These are phyloP conservation scores for Eurosta solidaginis DNA, from an alignment of 1,140 invertebrate genomes.

Conservation along the genomic window DNA sequence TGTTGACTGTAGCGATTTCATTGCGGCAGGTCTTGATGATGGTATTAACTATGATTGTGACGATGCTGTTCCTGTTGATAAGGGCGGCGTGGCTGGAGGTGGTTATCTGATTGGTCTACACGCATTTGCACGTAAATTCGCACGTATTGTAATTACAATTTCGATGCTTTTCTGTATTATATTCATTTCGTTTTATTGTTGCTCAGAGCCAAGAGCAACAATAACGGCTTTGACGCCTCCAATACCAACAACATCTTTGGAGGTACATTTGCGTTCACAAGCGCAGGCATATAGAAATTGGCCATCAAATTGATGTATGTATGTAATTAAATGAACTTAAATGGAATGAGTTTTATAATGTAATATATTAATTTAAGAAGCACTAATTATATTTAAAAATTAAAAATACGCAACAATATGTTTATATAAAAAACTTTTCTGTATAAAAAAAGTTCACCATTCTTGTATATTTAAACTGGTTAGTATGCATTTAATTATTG, in stretches of 20 bases:
- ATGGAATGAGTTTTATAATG: background rate
- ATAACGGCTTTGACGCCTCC: slow-evolving; percentile 20
- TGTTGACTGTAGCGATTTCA: slow-evolving; percentile 5
- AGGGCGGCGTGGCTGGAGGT: slow-evolving; percentile 52
- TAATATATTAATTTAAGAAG: background rate
- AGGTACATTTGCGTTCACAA: background rate
- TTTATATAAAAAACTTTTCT: no score
- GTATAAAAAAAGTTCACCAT: no score
- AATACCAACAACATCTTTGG: background rate
- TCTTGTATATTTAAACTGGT: no score
- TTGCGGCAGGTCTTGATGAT: background rate
- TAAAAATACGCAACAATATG: no score
- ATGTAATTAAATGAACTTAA: background rate
- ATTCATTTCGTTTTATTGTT: slow-evolving; percentile 37
- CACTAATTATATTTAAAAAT: background rate
- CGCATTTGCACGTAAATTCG: slow-evolving; percentile 55
- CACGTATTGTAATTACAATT: slow-evolving; percentile 49
- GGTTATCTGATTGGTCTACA: slow-evolving; percentile 52
- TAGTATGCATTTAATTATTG: no score
- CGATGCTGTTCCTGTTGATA: slow-evolving; percentile 31
- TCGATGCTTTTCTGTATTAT: slow-evolving; percentile 50
- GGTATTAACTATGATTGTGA: slow-evolving; percentile 21
- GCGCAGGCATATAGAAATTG: slow-evolving; percentile 1
- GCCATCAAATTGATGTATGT: slow-evolving; percentile 24
- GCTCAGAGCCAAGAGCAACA: slow-evolving; percentile 28